Evolutionary conservation across 1,140 invertebrate species (phyloP).

Genomic region (Pachypeltis micranthus): DNA sequence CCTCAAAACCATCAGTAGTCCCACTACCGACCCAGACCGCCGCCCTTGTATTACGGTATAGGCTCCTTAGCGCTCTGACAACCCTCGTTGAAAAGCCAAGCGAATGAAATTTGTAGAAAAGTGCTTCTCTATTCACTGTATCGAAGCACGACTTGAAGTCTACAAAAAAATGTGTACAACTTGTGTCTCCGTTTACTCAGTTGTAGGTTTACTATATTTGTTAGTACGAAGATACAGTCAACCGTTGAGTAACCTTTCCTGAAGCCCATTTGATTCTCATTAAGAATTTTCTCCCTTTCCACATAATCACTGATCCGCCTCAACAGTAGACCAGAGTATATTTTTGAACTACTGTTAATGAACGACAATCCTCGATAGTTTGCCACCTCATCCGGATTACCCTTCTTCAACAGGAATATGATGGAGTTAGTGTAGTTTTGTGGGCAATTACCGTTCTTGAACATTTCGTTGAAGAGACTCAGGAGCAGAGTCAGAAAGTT

Average conservation of each 20-base stretch:
- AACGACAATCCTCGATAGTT: conserved; percentile 29
- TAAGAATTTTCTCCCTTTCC: conserved; percentile 20
- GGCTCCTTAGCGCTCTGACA: neutral
- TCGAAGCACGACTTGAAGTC: conserved; percentile 14
- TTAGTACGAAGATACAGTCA: conserved; percentile 24
- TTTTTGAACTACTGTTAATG: conserved; percentile 25
- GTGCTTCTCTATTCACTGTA: neutral
- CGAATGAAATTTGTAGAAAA: conserved; percentile 1
- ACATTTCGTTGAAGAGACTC: neutral
- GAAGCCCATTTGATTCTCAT: conserved; percentile 28
- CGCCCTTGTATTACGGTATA: conserved; percentile 8
- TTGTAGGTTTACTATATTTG: conserved; percentile 2
- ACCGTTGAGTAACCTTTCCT: conserved; percentile 23
- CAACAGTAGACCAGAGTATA: conserved; percentile 25
- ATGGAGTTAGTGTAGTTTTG: conserved; percentile 1
- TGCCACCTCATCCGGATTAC: conserved; percentile 20
- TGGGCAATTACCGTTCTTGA: neutral
- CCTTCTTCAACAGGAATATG: conserved; percentile 22
- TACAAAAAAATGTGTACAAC: conserved; percentile 11
- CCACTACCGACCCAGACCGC: conserved; percentile 10
- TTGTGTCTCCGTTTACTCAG: neutral
- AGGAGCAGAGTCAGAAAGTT: conserved; percentile 8
- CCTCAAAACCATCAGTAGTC: conserved; percentile 9
- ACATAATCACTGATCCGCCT: conserved; percentile 24
- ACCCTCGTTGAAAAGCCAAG: conserved; percentile 11